Evolutionary conservation across 2,113 vertebrate species (phyloP).

Genomic region (Sceloporus tristichus): DNA sequence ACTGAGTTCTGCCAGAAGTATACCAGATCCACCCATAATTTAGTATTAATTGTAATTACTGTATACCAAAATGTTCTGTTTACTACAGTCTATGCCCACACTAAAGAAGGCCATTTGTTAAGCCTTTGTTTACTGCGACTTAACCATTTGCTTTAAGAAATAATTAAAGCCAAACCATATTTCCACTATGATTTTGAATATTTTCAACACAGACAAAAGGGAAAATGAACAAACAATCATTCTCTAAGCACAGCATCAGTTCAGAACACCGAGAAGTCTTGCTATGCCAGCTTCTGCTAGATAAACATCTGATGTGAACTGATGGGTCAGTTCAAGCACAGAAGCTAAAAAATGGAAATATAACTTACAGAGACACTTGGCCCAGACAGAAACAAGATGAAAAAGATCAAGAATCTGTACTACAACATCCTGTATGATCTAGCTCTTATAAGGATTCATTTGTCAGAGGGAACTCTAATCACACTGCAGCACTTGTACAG

Average conservation of each 20-base stretch:
- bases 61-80: neutral
- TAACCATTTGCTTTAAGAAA: neutral
- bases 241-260: slow-evolving; percentile 11
- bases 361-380: fast-evolving
- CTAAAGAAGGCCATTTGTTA: neutral
- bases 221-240: neutral
- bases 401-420: neutral
- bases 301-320: slow-evolving; percentile 28
- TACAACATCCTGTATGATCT: neutral
- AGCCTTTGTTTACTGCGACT: neutral
- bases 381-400: neutral
- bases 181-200: neutral
- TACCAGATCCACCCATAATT: neutral
- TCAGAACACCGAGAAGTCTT: neutral
- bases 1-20: neutral
- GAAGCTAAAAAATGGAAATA: slow-evolving; percentile 31
- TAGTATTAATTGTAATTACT: neutral
- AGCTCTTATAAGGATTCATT: neutral
- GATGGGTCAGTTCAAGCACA: slow-evolving; percentile 5
- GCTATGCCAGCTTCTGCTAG: neutral
- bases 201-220: neutral
- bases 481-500: neutral
- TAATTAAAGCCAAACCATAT: neutral
- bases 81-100: neutral
- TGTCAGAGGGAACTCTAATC: neutral